Conservation (phyloP, 2,113 vertebrate species). For the Prinia subflava region DNA sequence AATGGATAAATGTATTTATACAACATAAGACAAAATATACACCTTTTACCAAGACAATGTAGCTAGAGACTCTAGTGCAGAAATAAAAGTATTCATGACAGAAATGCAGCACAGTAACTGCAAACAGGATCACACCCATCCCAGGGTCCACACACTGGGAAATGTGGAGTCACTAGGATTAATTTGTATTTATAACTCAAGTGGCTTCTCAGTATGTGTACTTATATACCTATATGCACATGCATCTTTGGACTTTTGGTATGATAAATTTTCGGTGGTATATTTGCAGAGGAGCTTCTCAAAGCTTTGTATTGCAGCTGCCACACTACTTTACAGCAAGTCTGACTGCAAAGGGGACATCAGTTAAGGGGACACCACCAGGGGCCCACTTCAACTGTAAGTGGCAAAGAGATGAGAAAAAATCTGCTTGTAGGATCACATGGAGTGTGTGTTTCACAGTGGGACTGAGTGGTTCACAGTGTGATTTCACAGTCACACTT, state of each 20-base stretch:
- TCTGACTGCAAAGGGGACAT: background rate
- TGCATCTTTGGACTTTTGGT: background rate
- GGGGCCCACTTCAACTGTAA: background rate
- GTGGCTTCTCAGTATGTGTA: background rate
- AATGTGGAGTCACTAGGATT: background rate
- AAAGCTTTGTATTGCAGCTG: background rate
- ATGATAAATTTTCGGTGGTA: background rate
- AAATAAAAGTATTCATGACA: background rate
- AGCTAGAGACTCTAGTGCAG: background rate
- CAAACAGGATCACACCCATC: background rate
- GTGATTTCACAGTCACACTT: background rate
- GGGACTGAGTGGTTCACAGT: background rate
- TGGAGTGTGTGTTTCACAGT: rapidly evolving
- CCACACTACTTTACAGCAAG: background rate
- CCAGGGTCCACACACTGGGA: background rate
- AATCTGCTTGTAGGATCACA: background rate
- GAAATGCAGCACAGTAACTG: background rate
- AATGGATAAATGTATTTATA: background rate
- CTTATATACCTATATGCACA: background rate
- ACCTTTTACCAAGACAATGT: background rate
- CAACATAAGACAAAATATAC: background rate
- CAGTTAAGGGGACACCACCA: background rate
- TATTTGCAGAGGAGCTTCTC: background rate
- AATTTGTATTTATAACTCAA: background rate
- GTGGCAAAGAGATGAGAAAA: background rate